phyloP scores from a whole-genome alignment of 2,888 invertebrate genomes.

The Apocheima hispidaria region DNA sequence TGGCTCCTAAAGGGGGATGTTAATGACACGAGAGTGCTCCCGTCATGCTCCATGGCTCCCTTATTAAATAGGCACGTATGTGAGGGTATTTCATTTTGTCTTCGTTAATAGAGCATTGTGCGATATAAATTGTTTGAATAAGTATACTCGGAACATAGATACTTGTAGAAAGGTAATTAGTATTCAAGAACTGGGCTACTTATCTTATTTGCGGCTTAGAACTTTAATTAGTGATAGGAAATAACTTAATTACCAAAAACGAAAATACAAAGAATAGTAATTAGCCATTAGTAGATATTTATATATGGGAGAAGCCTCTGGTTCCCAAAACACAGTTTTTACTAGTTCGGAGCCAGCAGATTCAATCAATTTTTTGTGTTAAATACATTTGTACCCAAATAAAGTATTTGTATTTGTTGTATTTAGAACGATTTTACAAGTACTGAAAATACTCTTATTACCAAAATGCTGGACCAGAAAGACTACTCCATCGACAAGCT shows the following conservation, averaged over 20 bases:
- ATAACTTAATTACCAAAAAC: background rate
- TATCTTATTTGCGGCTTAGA: background rate
- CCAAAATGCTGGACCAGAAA: too few species aligned
- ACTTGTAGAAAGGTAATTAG: conserved; percentile 21
- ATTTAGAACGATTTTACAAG: background rate
- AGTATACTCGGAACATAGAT: conserved; percentile 20
- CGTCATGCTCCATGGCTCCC: conserved; percentile 43
- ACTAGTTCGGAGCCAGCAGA: too few species aligned
- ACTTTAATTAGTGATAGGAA: background rate
- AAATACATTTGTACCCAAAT: too few species aligned
- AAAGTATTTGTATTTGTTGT: too few species aligned
- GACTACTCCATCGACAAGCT: background rate
- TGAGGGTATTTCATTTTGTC: conserved; percentile 41
- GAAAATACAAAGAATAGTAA: too few species aligned
- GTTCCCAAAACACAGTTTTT: too few species aligned
- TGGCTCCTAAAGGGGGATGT: conserved; percentile 44
- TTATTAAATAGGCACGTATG: conserved; percentile 45
- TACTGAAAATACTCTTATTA: background rate
- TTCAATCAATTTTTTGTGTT: too few species aligned
- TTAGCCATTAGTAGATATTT: too few species aligned
- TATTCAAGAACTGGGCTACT: background rate
- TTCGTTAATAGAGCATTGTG: conserved; percentile 34
- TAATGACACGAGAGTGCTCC: conserved; percentile 56
- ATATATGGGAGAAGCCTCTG: too few species aligned
- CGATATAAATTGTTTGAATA: conserved; percentile 29